These are phyloP conservation scores for Homarus americanus DNA, from an alignment of 1,140 invertebrate genomes.

Conservation along the genomic window DNA sequence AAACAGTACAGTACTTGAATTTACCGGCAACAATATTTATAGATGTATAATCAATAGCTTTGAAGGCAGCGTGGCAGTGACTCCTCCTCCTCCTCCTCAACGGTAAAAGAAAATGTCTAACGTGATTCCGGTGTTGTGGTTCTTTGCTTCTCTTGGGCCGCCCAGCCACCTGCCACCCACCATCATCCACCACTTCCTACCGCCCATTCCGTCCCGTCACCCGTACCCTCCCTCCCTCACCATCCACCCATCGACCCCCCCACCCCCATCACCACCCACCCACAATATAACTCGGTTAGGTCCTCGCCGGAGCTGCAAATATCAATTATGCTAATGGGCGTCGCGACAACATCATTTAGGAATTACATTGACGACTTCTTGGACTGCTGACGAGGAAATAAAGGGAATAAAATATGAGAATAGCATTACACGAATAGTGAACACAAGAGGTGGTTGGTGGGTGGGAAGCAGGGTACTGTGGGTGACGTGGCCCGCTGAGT, in stretches of 20 bases:
- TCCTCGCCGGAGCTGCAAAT: neutral
- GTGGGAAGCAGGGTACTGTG: neutral
- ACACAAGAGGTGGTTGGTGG: neutral
- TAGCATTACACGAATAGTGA: neutral
- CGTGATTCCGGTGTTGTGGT: neutral
- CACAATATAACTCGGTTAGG: neutral
- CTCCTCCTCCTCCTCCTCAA: neutral
- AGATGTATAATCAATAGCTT: too few relatives aligned
- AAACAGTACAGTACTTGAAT: too few relatives aligned
- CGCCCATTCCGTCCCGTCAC: too few relatives aligned
- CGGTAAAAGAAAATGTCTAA: neutral
- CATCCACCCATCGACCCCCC: too few relatives aligned
- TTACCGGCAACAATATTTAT: too few relatives aligned
- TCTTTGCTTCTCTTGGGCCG: neutral
- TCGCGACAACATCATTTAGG: conserved; percentile 14
- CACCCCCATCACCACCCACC: too few relatives aligned
- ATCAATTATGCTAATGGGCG: conserved; percentile 11
- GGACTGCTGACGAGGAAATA: neutral
- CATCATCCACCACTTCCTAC: too few relatives aligned
- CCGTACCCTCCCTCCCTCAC: too few relatives aligned
- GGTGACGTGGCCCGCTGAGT: neutral
- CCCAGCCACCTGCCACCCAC: too few relatives aligned
- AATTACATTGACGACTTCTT: conserved; percentile 6
- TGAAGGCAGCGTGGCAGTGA: too few relatives aligned
- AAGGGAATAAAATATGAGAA: neutral